phyloP scores from a whole-genome alignment of 2,113 vertebrate genomes.

The Melanerpes aurifrons region DNA sequence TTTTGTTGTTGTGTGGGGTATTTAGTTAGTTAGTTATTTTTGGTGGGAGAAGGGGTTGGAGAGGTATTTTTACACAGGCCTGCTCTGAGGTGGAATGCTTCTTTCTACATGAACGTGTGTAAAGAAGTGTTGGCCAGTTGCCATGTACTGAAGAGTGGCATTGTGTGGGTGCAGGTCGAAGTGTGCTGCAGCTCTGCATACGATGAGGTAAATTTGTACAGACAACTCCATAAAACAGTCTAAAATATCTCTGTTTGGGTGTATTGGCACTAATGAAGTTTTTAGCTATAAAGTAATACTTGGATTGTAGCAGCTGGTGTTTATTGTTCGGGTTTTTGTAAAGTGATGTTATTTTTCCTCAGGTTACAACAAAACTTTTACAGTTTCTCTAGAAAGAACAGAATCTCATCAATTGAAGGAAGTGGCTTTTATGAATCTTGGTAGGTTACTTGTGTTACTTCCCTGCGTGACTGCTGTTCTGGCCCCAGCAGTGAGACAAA shows the following conservation, averaged over 20 bases:
- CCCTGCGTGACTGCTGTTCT: not conserved
- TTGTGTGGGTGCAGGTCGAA: not conserved
- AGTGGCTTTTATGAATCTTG: constrained; percentile 88
- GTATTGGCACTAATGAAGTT: not conserved
- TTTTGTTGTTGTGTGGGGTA: no score
- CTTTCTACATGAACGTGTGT: not conserved
- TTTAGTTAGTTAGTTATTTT: not conserved
- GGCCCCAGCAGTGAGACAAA: not conserved
- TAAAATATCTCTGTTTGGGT: not conserved
- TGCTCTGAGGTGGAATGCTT: not conserved
- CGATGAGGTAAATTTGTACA: not conserved
- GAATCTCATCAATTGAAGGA: constrained; percentile 46
- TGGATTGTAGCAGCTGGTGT: constrained; percentile 2
- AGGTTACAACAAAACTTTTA: constrained; percentile 92
- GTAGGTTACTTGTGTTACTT: constrained; percentile 74
- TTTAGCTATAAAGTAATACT: not conserved
- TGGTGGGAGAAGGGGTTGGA: not conserved
- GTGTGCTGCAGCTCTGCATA: not conserved
- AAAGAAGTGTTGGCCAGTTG: not conserved
- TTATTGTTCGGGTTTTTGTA: not conserved
- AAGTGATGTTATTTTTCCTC: not conserved
- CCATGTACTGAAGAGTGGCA: not conserved
- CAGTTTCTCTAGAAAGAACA: constrained; percentile 72
- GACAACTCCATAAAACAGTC: not conserved
- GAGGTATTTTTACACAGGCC: not conserved